Evolutionary conservation across 2,113 vertebrate genomes (phyloP).

Genomic region (Aptenodytes forsteri): DNA sequence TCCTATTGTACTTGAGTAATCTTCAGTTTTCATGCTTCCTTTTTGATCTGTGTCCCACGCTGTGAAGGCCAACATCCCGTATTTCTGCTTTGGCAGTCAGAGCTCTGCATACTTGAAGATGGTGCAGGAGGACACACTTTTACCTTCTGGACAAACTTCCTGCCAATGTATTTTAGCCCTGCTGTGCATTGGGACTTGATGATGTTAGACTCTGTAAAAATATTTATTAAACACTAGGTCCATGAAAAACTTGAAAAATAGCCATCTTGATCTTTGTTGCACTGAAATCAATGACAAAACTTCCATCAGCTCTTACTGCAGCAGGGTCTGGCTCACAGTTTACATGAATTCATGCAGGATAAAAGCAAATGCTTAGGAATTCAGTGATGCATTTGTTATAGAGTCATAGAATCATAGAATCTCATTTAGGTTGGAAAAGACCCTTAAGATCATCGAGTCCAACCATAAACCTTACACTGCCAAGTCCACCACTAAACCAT

Average conservation of each 20-base stretch:
- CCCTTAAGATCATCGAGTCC: not conserved
- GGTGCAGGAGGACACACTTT: not conserved
- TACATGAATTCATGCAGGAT: not conserved
- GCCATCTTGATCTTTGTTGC: not conserved
- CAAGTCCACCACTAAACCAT: not conserved
- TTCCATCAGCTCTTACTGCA: not conserved
- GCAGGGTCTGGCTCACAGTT: not conserved
- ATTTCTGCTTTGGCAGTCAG: constrained; percentile 33
- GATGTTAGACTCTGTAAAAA: not conserved
- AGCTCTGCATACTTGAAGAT: not conserved
- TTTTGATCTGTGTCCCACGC: not conserved
- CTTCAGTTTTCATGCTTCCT: constrained; percentile 45
- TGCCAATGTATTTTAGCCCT: not conserved
- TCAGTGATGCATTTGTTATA: not conserved
- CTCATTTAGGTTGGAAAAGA: not conserved
- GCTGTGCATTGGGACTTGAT: not conserved
- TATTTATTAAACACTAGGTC: not conserved
- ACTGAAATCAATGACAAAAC: not conserved
- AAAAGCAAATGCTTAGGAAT: not conserved
- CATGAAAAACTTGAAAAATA: not conserved
- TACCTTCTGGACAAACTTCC: constrained; percentile 21
- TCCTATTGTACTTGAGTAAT: constrained; percentile 49
- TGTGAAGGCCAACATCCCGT: constrained; percentile 3
- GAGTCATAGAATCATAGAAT: not conserved
- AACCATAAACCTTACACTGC: fast-evolving